Evolutionary conservation across 2,113 vertebrate genomes (phyloP).

Genomic region (Etheostoma cragini): DNA sequence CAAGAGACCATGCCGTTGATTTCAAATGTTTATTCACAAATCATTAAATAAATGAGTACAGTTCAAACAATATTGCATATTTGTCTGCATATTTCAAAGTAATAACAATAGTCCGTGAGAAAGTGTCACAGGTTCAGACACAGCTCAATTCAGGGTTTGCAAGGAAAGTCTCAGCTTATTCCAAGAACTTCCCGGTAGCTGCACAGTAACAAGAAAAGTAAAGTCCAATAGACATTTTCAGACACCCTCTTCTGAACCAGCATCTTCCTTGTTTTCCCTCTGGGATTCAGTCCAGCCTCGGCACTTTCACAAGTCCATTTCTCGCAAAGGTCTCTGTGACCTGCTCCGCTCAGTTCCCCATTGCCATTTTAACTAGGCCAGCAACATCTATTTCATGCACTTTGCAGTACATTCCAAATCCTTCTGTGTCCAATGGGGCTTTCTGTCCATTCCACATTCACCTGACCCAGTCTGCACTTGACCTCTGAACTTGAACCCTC

Average conservation of each 20-base stretch:
- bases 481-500: constrained; percentile 78
- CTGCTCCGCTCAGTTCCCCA: constrained; percentile 28
- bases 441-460: constrained; percentile 66
- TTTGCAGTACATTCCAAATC: constrained; percentile 52
- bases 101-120: constrained; percentile 58
- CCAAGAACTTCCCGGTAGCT: constrained; percentile 64
- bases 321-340: constrained; percentile 50
- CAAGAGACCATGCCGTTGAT: constrained; percentile 52
- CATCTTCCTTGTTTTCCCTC: constrained; percentile 38
- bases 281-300: constrained; percentile 51
- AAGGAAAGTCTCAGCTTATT: constrained; percentile 55
- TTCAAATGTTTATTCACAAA: constrained; percentile 80
- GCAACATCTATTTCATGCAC: constrained; percentile 44
- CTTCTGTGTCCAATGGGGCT: constrained; percentile 75
- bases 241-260: constrained; percentile 43
- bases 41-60: constrained; percentile 60
- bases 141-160: constrained; percentile 65
- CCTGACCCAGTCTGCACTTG: constrained; percentile 82
- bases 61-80: constrained; percentile 65
- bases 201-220: constrained; percentile 46
- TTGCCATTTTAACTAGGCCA: constrained; percentile 18
- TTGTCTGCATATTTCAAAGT: constrained; percentile 54
- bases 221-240: constrained; percentile 61
- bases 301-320: constrained; percentile 61
- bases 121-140: constrained; percentile 33